phyloP scores from a whole-genome alignment of 2,888 invertebrate species.

The Trachelus stipa region DNA sequence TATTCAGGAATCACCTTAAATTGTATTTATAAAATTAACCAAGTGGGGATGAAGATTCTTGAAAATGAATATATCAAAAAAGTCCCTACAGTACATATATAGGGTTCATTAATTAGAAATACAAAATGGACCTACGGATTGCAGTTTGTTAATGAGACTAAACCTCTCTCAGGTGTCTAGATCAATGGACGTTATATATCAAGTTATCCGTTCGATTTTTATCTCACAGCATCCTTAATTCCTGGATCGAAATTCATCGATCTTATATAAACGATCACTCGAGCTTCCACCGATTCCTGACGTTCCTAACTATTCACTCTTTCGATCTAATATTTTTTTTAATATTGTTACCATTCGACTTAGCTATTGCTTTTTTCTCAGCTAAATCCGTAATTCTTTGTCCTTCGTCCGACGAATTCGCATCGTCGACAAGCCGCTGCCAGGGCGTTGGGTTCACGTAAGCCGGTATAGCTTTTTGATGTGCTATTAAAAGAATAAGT shows the following conservation, averaged over 20 bases:
- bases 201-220: not conserved
- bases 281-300: not conserved
- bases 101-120: not conserved
- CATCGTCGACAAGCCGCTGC: constrained; percentile 68
- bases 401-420: constrained; percentile 16
- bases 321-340: constrained; percentile 31
- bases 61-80: not conserved
- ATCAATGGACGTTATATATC: not conserved
- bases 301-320: constrained; percentile 20
- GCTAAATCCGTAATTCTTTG: constrained; percentile 25
- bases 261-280: constrained; percentile 15
- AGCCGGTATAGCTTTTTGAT: constrained; percentile 75
- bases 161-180: not conserved
- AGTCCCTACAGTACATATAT: not conserved
- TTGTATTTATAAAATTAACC: not conserved
- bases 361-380: constrained; percentile 21
- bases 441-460: constrained; percentile 77
- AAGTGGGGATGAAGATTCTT: not conserved
- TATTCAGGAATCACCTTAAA: not conserved
- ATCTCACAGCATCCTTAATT: constrained; percentile 7
- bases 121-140: not conserved
- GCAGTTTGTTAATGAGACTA: not conserved
- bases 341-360: constrained; percentile 24
- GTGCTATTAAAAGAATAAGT: constrained; percentile 64
- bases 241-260: constrained; percentile 4